phyloP scores from a whole-genome alignment of 2,797 vertebrate genomes.

The Neoniphon sammara region DNA sequence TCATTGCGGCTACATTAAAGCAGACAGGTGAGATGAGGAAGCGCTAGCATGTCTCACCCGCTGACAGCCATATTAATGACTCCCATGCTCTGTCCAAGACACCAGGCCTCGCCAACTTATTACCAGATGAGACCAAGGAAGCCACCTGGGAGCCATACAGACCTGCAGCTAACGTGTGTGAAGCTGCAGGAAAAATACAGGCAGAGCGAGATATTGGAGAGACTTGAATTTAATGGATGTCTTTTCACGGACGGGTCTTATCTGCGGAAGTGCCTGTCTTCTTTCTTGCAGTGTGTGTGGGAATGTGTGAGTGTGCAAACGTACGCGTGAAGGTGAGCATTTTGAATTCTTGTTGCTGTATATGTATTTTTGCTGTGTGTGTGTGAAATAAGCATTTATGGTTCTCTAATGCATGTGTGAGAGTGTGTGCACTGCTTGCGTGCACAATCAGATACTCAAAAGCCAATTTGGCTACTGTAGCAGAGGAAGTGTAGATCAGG shows the following conservation, averaged over 20 bases:
- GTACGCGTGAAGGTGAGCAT: background rate
- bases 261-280: slow-evolving; percentile 8
- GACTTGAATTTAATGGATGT: slow-evolving; percentile 21
- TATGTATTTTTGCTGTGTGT: background rate
- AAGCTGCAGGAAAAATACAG: slow-evolving; percentile 24
- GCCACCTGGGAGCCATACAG: slow-evolving; percentile 49
- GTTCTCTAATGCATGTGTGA: slow-evolving; percentile 1
- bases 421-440: background rate
- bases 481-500: background rate
- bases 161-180: slow-evolving; percentile 30
- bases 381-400: background rate
- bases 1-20: background rate
- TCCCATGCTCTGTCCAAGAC: slow-evolving; percentile 7
- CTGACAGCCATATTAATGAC: slow-evolving; percentile 54
- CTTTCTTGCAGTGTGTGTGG: background rate
- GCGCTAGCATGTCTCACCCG: slow-evolving; percentile 11
- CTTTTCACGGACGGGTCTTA: slow-evolving; percentile 28
- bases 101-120: slow-evolving; percentile 36
- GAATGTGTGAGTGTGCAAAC: background rate
- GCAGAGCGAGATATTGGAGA: slow-evolving; percentile 20
- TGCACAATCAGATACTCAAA: slow-evolving; percentile 14
- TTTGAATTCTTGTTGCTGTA: background rate
- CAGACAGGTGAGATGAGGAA: slow-evolving; percentile 9
- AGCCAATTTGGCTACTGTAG: background rate
- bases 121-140: slow-evolving; percentile 46